phyloP scores from a whole-genome alignment of 2,888 invertebrate genomes.

The Mactromeris polynyma region DNA sequence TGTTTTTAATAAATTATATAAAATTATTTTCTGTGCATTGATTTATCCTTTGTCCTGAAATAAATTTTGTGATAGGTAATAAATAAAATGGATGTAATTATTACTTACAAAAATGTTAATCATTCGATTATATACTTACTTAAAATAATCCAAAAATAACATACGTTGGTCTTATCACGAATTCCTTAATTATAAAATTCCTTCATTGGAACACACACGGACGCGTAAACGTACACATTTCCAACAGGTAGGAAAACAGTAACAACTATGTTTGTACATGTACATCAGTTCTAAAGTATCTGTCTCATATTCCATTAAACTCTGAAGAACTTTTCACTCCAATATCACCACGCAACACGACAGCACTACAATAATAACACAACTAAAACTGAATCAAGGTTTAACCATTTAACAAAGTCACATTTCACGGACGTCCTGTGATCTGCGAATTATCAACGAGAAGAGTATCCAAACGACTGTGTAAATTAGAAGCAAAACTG shows the following conservation, averaged over 20 bases:
- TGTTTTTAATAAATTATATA: too few relatives aligned
- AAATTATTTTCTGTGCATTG: too few relatives aligned
- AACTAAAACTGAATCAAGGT: neutral
- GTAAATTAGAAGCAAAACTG: slow-evolving; percentile 25
- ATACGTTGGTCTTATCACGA: neutral
- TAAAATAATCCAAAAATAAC: neutral
- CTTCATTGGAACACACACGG: neutral
- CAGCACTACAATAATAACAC: neutral
- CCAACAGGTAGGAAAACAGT: neutral
- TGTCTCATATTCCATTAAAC: neutral
- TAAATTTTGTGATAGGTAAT: too few relatives aligned
- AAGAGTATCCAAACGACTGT: neutral
- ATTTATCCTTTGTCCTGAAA: too few relatives aligned
- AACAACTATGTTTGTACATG: neutral
- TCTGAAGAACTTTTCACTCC: neutral
- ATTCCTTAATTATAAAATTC: neutral
- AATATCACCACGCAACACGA: neutral
- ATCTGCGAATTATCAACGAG: neutral
- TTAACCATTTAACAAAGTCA: slow-evolving; percentile 11
- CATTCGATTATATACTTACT: slow-evolving; percentile 15
- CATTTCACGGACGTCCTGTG: neutral
- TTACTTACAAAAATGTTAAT: too few relatives aligned
- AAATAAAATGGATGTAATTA: too few relatives aligned
- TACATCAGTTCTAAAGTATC: neutral
- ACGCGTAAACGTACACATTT: neutral